phyloP scores from a whole-genome alignment of 2,797 vertebrate species.

The Loriculus beryllinus region DNA sequence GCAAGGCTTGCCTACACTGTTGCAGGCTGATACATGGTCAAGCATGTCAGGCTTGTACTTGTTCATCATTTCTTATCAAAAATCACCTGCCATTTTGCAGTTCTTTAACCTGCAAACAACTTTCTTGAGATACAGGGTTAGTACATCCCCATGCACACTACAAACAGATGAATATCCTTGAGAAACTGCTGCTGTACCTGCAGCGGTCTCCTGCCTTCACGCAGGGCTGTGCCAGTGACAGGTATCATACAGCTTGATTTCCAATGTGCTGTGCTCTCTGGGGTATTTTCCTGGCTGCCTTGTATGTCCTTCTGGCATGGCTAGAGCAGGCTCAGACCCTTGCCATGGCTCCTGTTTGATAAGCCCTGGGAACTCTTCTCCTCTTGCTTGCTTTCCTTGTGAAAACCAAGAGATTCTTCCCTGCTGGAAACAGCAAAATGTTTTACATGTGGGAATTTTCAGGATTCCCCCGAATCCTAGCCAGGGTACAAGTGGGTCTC shows the following conservation, averaged over 20 bases:
- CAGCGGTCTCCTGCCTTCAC: background rate
- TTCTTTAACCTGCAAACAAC: background rate
- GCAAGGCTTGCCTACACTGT: background rate
- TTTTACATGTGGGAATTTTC: background rate
- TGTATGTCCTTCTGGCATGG: background rate
- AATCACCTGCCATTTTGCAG: background rate
- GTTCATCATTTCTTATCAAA: background rate
- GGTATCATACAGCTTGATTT: background rate
- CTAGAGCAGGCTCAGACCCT: background rate
- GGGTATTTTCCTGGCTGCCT: background rate
- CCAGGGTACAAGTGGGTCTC: background rate
- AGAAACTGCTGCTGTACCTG: background rate
- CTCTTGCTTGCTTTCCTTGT: background rate
- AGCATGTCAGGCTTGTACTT: background rate
- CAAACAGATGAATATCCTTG: background rate
- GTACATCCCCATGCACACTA: rapidly evolving
- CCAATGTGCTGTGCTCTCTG: background rate
- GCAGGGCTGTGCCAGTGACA: background rate
- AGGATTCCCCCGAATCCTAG: background rate
- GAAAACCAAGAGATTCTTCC: background rate
- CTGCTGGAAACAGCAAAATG: background rate
- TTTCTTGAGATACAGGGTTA: background rate
- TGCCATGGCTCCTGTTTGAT: background rate
- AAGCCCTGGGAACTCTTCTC: background rate
- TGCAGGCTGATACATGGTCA: background rate